Evolutionary conservation across 2,888 invertebrate species (phyloP).

Genomic region (Chaitophorus viminalis): DNA sequence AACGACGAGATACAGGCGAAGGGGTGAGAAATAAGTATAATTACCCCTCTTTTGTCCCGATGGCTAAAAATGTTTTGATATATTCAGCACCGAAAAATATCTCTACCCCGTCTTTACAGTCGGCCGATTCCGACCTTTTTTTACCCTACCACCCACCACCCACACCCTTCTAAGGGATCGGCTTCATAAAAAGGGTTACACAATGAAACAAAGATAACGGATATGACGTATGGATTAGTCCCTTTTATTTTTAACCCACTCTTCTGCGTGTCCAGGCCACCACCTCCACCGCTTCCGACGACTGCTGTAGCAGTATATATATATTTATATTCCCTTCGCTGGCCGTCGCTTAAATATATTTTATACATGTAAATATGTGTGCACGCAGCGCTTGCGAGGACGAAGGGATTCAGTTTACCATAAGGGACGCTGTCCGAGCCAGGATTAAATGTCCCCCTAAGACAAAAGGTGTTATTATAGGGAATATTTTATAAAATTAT

Average conservation of each 20-base stretch:
- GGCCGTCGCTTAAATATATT: not conserved
- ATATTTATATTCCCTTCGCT: slow-evolving; percentile 34
- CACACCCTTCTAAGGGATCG: slow-evolving; percentile 65
- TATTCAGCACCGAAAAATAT: slow-evolving; percentile 62
- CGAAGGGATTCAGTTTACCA: slow-evolving; percentile 58
- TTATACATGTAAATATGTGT: too few relatives aligned
- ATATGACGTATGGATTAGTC: slow-evolving; percentile 66
- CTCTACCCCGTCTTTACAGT: slow-evolving; percentile 62
- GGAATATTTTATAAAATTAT: slow-evolving; percentile 61
- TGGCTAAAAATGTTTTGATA: slow-evolving; percentile 62
- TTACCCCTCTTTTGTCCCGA: slow-evolving; percentile 62
- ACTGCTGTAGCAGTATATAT: not conserved
- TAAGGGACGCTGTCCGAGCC: slow-evolving; percentile 62
- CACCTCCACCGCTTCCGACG: not conserved
- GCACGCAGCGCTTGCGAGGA: not conserved
- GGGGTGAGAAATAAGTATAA: slow-evolving; percentile 62
- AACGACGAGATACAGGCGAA: slow-evolving; percentile 28
- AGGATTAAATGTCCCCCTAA: slow-evolving; percentile 61
- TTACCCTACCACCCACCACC: slow-evolving; percentile 63
- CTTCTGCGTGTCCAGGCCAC: slow-evolving; percentile 29
- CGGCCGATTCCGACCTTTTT: slow-evolving; percentile 62
- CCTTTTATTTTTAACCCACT: slow-evolving; percentile 62
- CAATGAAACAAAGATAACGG: slow-evolving; percentile 66
- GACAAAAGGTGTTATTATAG: slow-evolving; percentile 61
- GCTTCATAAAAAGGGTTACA: slow-evolving; percentile 66